Percentiles rank a stretch among this genome's conserved stretches.
Conservation (phyloP, 2,797 vertebrate genomes). For the Heteromormyrus szaboi region DNA sequence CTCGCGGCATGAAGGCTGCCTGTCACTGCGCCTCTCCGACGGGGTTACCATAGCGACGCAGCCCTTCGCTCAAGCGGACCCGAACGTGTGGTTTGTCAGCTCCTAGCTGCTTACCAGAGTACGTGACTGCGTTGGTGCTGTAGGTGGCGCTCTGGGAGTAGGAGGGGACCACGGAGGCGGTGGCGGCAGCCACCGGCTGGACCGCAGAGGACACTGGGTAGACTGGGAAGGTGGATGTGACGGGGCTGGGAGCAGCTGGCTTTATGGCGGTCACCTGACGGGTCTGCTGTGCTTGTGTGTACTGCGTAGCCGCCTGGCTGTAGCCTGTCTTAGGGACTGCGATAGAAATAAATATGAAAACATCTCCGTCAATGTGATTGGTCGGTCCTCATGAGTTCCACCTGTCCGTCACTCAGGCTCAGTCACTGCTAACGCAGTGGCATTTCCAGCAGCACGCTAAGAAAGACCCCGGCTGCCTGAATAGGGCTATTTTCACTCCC, state of each 20-base stretch:
- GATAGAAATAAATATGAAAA: background rate
- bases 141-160: slow-evolving; percentile 96
- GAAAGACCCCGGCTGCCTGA: background rate
- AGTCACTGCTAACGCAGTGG: background rate
- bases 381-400: background rate
- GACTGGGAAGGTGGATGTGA: slow-evolving; percentile 91
- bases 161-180: slow-evolving; percentile 79
- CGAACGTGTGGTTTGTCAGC: background rate
- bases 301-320: slow-evolving; percentile 88
- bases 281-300: slow-evolving; percentile 90
- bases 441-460: background rate
- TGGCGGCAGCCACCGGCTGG: slow-evolving; percentile 75
- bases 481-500: background rate
- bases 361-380: background rate
- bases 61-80: background rate
- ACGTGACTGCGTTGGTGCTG: slow-evolving; percentile 93
- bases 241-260: slow-evolving; percentile 86
- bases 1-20: background rate
- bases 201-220: slow-evolving; percentile 94
- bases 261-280: slow-evolving; percentile 97
- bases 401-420: background rate
- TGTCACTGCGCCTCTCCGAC: background rate
- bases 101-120: slow-evolving; percentile 82
- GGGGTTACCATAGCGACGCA: background rate
- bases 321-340: slow-evolving; percentile 88